These are phyloP conservation scores for Amphimedon queenslandica DNA, from an alignment of 37 sponge, comb jelly and placozoan genomes.

Conservation along the genomic window DNA sequence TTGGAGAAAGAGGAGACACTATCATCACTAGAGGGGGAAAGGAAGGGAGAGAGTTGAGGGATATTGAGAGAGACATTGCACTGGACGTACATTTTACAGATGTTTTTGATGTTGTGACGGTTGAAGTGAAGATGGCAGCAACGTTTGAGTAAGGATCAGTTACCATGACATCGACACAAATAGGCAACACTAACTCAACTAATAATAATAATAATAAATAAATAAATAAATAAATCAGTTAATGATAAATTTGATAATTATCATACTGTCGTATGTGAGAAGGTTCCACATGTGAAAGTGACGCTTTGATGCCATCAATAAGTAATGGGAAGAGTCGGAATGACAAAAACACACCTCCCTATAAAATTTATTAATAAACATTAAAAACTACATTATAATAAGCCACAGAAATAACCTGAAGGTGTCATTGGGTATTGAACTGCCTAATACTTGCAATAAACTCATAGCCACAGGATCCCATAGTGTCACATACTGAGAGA, in stretches of 20 bases:
- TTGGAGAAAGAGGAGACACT: slow-evolving; percentile 32
- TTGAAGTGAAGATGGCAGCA: slow-evolving; percentile 37
- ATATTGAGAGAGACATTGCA: too few species aligned
- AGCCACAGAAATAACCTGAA: slow-evolving; percentile 32
- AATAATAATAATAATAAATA: not conserved
- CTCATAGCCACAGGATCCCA: slow-evolving; percentile 58
- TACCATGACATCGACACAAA: slow-evolving; percentile 28
- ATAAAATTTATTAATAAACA: not conserved
- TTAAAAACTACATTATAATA: not conserved
- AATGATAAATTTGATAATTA: not conserved
- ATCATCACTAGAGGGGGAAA: slow-evolving; percentile 42
- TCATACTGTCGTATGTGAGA: slow-evolving; percentile 42
- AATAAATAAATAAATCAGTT: slow-evolving; percentile 5
- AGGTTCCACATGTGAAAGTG: slow-evolving; percentile 71
- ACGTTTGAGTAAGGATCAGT: slow-evolving; percentile 24
- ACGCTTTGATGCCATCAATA: slow-evolving; percentile 29
- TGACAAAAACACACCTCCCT: slow-evolving; percentile 43
- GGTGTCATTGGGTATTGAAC: slow-evolving; percentile 17
- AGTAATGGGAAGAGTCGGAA: slow-evolving; percentile 46
- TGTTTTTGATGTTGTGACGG: too few species aligned
- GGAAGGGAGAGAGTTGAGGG: not conserved
- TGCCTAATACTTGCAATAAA: slow-evolving; percentile 29
- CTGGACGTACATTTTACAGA: too few species aligned
- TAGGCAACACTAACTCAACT: slow-evolving; percentile 53
- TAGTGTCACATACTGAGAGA: slow-evolving; percentile 62